A percentile compares a stretch with the other conserved stretches of the same genome.
Conservation (phyloP, 2,888 invertebrate genomes). For the Lepeophtheirus nordmannii region DNA sequence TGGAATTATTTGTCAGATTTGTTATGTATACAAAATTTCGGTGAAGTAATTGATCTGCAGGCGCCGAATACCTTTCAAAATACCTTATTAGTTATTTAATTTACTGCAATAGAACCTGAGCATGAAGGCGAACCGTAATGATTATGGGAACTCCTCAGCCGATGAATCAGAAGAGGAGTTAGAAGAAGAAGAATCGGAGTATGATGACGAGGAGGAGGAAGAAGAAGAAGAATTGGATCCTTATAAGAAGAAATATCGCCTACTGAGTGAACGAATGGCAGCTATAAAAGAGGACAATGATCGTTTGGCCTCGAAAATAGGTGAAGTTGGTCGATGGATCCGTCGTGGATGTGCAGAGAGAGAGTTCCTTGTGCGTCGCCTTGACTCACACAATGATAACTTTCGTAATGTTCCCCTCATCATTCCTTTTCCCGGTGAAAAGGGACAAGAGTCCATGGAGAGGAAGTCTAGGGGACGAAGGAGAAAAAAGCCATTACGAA, state of each 20-base stretch:
- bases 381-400: constrained; percentile 53
- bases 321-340: not conserved
- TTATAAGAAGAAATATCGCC: not conserved
- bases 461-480: constrained; percentile 25
- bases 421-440: constrained; percentile 37
- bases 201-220: constrained; percentile 27
- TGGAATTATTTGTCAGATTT: no score
- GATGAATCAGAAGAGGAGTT: constrained; percentile 10
- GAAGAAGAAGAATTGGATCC: not conserved
- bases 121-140: no score
- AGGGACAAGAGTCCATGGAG: not conserved
- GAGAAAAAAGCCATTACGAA: not conserved
- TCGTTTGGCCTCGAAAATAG: not conserved
- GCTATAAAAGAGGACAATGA: constrained; percentile 9
- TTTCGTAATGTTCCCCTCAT: constrained; percentile 49
- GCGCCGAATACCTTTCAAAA: no score
- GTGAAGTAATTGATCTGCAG: no score
- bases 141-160: no score
- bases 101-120: no score
- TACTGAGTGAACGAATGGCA: not conserved
- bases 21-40: no score
- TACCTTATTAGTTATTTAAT: no score
- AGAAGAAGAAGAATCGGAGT: constrained; percentile 29
- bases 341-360: not conserved
- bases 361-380: constrained; percentile 48